Conservation (phyloP, 2,888 invertebrate species). For the Torymus tubicola region DNA sequence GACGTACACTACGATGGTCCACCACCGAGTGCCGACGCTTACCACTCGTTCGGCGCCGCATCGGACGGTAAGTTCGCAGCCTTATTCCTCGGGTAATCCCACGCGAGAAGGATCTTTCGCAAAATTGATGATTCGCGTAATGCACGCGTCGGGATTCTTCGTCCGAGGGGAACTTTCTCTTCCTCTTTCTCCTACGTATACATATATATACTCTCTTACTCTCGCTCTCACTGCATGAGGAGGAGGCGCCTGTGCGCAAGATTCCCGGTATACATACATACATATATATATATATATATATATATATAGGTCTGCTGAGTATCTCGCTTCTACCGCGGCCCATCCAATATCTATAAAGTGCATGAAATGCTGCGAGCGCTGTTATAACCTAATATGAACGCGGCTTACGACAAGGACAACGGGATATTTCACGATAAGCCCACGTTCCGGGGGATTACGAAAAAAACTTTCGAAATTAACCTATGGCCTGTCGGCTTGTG, state of each 20-base stretch:
- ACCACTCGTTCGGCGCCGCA: slow-evolving; percentile 42
- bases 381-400: too few relatives aligned
- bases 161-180: slow-evolving; percentile 28
- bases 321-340: not conserved
- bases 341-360: not conserved
- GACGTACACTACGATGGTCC: slow-evolving; percentile 66
- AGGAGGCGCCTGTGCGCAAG: not conserved
- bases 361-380: not conserved
- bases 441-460: too few relatives aligned
- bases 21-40: slow-evolving; percentile 53
- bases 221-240: not conserved
- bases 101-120: not conserved
- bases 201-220: too few relatives aligned
- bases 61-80: slow-evolving; percentile 52
- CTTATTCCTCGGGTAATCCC: not conserved
- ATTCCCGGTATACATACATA: too few relatives aligned
- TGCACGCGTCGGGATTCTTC: not conserved
- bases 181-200: slow-evolving; percentile 32
- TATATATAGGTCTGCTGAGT: too few relatives aligned
- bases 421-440: too few relatives aligned
- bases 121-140: slow-evolving; percentile 32
- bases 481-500: too few relatives aligned
- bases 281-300: too few relatives aligned
- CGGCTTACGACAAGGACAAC: too few relatives aligned
- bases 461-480: too few relatives aligned